Base-by-base conservation (phyloP, 2,113 vertebrate species). In the Amazona guildingii region DNA sequence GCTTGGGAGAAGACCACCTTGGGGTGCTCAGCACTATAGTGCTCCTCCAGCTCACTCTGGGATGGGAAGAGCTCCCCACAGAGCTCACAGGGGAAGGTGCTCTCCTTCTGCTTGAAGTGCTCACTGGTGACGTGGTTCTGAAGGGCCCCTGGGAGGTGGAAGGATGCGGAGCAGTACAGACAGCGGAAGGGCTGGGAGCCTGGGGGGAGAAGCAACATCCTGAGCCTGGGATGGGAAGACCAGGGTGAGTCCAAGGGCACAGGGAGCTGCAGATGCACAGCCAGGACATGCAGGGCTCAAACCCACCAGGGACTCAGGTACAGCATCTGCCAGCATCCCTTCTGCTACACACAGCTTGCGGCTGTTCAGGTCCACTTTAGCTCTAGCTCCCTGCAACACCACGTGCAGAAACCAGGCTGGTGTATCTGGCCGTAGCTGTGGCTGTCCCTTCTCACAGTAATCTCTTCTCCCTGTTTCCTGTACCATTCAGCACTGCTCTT, bases 11-110 rank as follows among this genome's bases (percentile, higher is more conserved):
- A 93, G 57, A 92, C 63, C 69, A 93, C 55, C 78, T 98, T 98
- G 51, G 98, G 95, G 87, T 99, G 98, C 31, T 97, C 97, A 23
- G 97, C 86, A 4, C 98, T 96, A 96, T 98, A 91, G 92, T 99
- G 98, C 9, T 97, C 93, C 59, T 99, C 98, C 54, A 99, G 98
- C 96, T 98, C 97, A 1, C 90, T 33, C 88, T 98, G 98, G 28
- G 98, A 97, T 43, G 90, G 79, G 95, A 98, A 98, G 82, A 98
- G 95, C 54, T 98, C 97, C 43, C 97, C 91, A 16, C 98, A 99
- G 82, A 98, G 95, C 43, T 98, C 96, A 6, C 98, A 99, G 89
- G 97, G 91, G 76, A 98, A 98, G 7, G 95, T 97, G 66, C 83
- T 97, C 33, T 97, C 95, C 1, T 91, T 94, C 88, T 98, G 97